Base-by-base conservation (phyloP, 2,888 invertebrate genomes). In the Steinernema hermaphroditum region DNA sequence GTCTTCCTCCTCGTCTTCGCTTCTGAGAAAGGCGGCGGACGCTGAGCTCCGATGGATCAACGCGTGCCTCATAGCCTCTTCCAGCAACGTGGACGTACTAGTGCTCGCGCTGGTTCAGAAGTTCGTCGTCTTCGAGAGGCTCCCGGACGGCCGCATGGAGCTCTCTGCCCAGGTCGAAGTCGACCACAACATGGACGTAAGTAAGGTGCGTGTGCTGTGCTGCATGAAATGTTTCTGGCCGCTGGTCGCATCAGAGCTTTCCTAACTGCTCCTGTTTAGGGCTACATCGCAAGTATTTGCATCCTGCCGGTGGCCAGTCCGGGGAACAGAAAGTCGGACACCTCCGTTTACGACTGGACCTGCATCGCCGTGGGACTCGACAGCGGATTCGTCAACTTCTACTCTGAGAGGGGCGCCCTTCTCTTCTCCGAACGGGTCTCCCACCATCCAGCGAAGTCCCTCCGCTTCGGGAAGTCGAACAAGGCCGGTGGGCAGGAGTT, bases 351-450 rank as follows among this genome's bases (percentile, higher is more conserved):
- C 34, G 81, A 79, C 43, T 80, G 80, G 82, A 79, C 76, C 27
- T 80, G 80, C 57, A 73, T 80, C 44, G 62, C 80, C 37, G 71
- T 80, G 14, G 80, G 70, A 0, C 27, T 70, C 19, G 70, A 50
- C 41, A 69, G 68, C 44, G 76, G 74, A 29, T 46, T 19, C 22
- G 32, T 75, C 22, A 70, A 77, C 54, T 83, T 84, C 75, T 84
- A 77, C 74, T 84, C 84, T 0, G 83, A 85, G 68, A 79, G 81
- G 9, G 84, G 84, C 12, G 80, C 75, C 9, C 69, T 81, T 68
- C 73, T 84, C 29, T 85, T 80, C 73, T 73, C 69, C 32, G 84
- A 84, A 70, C 69, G 78, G 19, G 80, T 84, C 62, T 75, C 84
- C 0, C 69, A 76, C 19, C 72, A 75, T 41, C 78, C 80, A 2